Base-by-base conservation (phyloP, 2,888 invertebrate genomes). In the Synanthedon vespiformis region DNA sequence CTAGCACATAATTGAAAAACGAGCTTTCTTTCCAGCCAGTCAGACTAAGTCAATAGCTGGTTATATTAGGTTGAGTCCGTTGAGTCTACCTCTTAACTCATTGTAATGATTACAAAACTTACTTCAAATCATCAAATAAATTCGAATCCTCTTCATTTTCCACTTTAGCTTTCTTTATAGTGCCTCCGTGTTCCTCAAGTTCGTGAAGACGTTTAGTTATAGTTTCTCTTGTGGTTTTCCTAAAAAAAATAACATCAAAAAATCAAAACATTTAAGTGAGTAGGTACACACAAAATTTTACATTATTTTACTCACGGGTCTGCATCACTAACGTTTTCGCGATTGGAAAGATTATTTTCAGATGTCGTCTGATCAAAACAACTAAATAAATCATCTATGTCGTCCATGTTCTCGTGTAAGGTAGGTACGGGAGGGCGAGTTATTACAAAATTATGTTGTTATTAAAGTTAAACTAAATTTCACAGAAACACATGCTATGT, bases 71-170 rank as follows among this genome's bases (percentile, higher is more conserved):
- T 16, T 16, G n/a, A n/a, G n/a, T n/a, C n/a, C n/a, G n/a, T n/a
- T n/a, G n/a, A n/a, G n/a, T n/a, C n/a, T n/a, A n/a, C n/a, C n/a
- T n/a, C n/a, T n/a, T n/a, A n/a, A n/a, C n/a, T n/a, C n/a, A n/a
- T n/a, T n/a, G n/a, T n/a, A n/a, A n/a, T n/a, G n/a, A n/a, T n/a
- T n/a, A n/a, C n/a, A n/a, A n/a, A 14, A 60, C 73, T 68, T 70
- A 86, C 86, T 84, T 84, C 57, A 87, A 68, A 56, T 85, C 85
- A 56, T 66, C 68, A 49, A 67, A 72, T 27, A 84, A 57, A 22
- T 83, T 82, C 12, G 66, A 56, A 48, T 22, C 22, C 22, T 22
- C 5, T 22, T 62, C 56, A 40, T 73, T 78, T 49, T 77, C 80
- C 1, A 80, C 76, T 66, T 74, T 83, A 0, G 55, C 44, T 58